Evolutionary conservation across 2,113 vertebrate genomes (phyloP).

Genomic region (Stegostoma tigrinum): DNA sequence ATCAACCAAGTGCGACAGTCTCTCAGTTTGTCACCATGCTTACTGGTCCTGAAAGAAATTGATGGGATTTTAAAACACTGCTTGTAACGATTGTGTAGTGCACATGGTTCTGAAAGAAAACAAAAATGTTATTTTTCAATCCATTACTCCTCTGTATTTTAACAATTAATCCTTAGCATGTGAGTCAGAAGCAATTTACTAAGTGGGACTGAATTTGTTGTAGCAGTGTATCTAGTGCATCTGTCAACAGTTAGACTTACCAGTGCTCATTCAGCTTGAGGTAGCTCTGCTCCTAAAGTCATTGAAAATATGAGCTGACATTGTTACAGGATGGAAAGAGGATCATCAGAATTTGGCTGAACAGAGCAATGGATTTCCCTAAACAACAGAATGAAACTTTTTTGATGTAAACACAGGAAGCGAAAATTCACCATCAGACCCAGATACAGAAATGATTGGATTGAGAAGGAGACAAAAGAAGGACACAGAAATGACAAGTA

Average conservation of each 20-base stretch:
- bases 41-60: background rate
- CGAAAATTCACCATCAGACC: background rate
- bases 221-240: background rate
- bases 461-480: background rate
- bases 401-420: background rate
- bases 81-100: background rate
- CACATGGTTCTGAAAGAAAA: background rate
- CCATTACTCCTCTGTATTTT: background rate
- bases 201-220: background rate
- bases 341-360: background rate
- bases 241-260: background rate
- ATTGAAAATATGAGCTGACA: background rate
- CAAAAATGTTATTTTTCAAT: constrained; percentile 11
- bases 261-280: background rate
- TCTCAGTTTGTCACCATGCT: background rate
- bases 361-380: background rate
- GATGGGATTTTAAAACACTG: background rate
- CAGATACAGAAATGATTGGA: background rate
- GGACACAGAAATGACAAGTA: background rate
- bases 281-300: background rate
- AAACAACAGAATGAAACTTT: background rate
- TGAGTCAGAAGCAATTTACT: background rate
- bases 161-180: background rate
- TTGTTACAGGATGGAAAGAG: background rate
- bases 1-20: background rate